Evolutionary conservation across 2,797 vertebrate genomes (phyloP).

Genomic region (Sitta carolinensis): DNA sequence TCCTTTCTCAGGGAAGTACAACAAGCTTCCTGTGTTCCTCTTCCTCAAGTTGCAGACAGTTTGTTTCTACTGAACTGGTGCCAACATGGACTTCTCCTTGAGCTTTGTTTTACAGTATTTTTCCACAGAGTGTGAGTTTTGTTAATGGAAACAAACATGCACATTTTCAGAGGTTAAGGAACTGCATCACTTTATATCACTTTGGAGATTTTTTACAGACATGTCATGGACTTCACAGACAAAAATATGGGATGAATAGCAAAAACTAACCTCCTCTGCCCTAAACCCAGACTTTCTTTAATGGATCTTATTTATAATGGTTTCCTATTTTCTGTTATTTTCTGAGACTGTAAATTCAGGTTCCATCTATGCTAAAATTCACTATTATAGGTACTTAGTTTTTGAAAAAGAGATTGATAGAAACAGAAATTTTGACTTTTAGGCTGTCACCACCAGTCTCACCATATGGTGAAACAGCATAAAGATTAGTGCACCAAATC

Average conservation of each 20-base stretch:
- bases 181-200: fast-evolving
- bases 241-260: not conserved
- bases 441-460: not conserved
- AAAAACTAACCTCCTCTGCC: not conserved
- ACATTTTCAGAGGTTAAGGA: not conserved
- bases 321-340: not conserved
- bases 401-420: not conserved
- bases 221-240: not conserved
- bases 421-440: not conserved
- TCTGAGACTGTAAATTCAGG: not conserved
- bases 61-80: not conserved
- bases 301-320: not conserved
- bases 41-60: not conserved
- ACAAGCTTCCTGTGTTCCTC: not conserved
- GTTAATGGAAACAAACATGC: not conserved
- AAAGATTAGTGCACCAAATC: not conserved
- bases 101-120: not conserved
- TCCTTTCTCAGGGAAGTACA: not conserved
- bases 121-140: not conserved
- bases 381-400: fast-evolving
- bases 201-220: not conserved
- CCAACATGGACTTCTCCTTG: not conserved
- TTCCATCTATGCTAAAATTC: not conserved
- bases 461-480: not conserved
- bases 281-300: not conserved